A percentile compares a stretch with the other conserved stretches of the same genome.
These are phyloP conservation scores for Coptodon rendalli DNA, from an alignment of 2,113 vertebrate species.

Conservation along the genomic window DNA sequence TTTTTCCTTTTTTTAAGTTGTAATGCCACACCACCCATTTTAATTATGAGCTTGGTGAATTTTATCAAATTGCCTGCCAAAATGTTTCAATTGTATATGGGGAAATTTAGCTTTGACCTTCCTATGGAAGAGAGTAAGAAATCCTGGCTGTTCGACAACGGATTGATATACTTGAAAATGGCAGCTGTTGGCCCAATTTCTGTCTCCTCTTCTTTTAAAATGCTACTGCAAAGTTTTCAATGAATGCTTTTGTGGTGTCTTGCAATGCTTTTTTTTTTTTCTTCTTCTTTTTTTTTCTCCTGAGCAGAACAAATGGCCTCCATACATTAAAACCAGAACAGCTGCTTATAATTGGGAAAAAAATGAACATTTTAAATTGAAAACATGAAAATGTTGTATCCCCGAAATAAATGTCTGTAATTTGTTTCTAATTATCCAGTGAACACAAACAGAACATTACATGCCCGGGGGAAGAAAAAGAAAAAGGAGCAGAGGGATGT, in stretches of 20 bases:
- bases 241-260: conserved; percentile 74
- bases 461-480: conserved; percentile 50
- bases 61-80: conserved; percentile 72
- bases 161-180: conserved; percentile 82
- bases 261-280: conserved; percentile 56
- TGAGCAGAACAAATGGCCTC: conserved; percentile 48
- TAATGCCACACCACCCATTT: conserved; percentile 77
- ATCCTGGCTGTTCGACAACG: conserved; percentile 82
- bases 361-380: conserved; percentile 50
- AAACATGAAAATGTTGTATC: conserved; percentile 87
- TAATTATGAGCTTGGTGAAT: conserved; percentile 55
- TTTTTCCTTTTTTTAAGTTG: conserved; percentile 77
- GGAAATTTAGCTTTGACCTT: conserved; percentile 77
- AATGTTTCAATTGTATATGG: conserved; percentile 74
- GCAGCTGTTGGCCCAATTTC: conserved; percentile 78
- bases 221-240: conserved; percentile 88
- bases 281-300: conserved; percentile 32
- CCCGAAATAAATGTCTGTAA: conserved; percentile 95
- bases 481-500: conserved; percentile 76
- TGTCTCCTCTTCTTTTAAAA: conserved; percentile 79
- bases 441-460: conserved; percentile 75
- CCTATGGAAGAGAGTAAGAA: conserved; percentile 96
- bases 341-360: conserved; percentile 76
- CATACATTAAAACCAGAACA: conserved; percentile 61
- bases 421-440: conserved; percentile 87